A percentile compares a stretch with the other conserved stretches of the same genome.
Evolutionary conservation across 1,140 invertebrate genomes (phyloP).

Genomic region (Idris sp.): DNA sequence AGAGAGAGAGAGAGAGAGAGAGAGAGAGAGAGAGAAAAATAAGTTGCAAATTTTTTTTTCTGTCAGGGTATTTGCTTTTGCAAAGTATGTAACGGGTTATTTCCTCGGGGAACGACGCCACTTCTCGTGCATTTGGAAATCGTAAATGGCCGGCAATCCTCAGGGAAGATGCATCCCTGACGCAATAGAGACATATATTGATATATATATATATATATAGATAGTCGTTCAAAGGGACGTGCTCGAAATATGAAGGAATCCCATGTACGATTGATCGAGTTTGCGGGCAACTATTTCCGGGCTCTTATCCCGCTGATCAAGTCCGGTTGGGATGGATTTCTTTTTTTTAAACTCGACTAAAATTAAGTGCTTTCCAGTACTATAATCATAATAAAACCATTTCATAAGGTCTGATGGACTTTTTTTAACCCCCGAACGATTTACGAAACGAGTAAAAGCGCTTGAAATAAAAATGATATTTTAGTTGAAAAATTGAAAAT

Average conservation of each 20-base stretch:
- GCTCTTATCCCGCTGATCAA: conserved; percentile 46
- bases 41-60: too few relatives aligned
- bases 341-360: conserved; percentile 53
- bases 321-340: conserved; percentile 53
- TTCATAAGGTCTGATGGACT: conserved; percentile 47
- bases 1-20: too few relatives aligned
- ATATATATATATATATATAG: too few relatives aligned
- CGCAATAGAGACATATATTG: too few relatives aligned
- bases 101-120: conserved; percentile 36
- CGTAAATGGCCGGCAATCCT: conserved; percentile 48
- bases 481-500: too few relatives aligned
- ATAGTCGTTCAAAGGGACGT: conserved; percentile 45
- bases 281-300: conserved; percentile 33
- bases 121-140: conserved; percentile 50
- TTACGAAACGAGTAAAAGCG: too few relatives aligned
- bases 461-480: too few relatives aligned
- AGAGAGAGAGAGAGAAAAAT: too few relatives aligned
- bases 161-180: conserved; percentile 47
- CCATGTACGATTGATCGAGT: conserved; percentile 57
- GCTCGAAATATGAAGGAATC: conserved; percentile 60
- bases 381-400: conserved; percentile 51
- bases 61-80: too few relatives aligned
- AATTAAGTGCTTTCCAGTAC: conserved; percentile 43
- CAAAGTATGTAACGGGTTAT: conserved; percentile 40
- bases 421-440: too few relatives aligned